These are phyloP conservation scores for Daktulosphaira vitifoliae DNA, from an alignment of 1,140 invertebrate genomes.

Conservation along the genomic window DNA sequence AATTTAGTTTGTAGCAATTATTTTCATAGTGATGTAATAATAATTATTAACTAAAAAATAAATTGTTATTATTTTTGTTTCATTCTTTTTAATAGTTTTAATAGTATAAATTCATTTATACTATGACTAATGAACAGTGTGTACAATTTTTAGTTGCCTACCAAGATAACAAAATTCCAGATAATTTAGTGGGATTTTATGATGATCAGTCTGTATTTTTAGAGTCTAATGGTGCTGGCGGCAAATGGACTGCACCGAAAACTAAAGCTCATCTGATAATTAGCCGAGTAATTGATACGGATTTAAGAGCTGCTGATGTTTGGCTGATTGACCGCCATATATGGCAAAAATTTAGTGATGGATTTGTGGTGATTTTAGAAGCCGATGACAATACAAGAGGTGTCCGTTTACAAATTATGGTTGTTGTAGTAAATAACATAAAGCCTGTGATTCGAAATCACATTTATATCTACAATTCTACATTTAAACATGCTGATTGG, in stretches of 20 bases:
- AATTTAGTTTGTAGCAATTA: too few species aligned
- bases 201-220: neutral
- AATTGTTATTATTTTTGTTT: too few species aligned
- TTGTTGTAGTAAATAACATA: neutral
- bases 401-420: neutral
- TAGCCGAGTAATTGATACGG: neutral
- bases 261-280: neutral
- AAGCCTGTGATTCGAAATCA: neutral
- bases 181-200: conserved; percentile 15
- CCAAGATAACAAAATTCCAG: too few species aligned
- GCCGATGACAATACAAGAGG: neutral
- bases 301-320: too few species aligned
- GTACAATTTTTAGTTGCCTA: too few species aligned
- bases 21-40: too few species aligned
- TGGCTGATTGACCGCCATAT: neutral
- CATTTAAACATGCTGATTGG: neutral
- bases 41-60: too few species aligned
- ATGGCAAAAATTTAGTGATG: neutral
- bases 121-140: too few species aligned
- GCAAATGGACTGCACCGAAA: neutral
- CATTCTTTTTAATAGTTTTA: too few species aligned
- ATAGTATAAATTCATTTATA: too few species aligned
- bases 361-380: neutral
- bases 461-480: neutral
- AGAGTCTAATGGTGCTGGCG: neutral